Evolutionary conservation across 2,113 vertebrate species (phyloP).

Genomic region (Neodontobutis hainanensis): DNA sequence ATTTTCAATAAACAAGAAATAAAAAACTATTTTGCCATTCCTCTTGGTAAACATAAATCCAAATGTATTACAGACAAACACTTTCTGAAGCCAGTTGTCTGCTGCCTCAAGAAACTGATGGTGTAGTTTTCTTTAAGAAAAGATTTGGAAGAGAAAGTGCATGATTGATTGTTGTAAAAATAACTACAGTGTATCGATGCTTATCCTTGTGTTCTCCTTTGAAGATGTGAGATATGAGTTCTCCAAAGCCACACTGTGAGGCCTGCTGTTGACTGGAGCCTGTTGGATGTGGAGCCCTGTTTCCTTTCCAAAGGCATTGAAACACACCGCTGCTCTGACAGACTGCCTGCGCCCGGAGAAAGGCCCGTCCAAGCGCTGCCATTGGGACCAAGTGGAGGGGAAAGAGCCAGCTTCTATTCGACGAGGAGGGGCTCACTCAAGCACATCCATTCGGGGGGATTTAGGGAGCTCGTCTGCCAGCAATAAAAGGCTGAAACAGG

Average conservation of each 20-base stretch:
- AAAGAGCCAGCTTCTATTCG: constrained; percentile 54
- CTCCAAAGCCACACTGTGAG: background rate
- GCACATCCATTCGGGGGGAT: constrained; percentile 91
- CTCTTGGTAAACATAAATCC: too few relatives aligned
- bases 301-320: constrained; percentile 36
- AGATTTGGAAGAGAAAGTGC: constrained; percentile 1
- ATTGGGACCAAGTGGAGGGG: constrained; percentile 53
- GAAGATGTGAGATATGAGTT: background rate
- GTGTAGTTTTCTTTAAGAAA: background rate
- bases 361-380: constrained; percentile 42
- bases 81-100: background rate
- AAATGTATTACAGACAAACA: too few relatives aligned
- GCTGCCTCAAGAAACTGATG: background rate
- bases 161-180: constrained; percentile 4
- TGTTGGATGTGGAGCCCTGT: too few relatives aligned
- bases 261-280: constrained; percentile 18
- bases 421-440: constrained; percentile 81
- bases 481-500: constrained; percentile 98
- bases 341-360: constrained; percentile 63
- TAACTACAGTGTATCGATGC: constrained; percentile 11
- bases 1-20: too few relatives aligned
- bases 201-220: background rate
- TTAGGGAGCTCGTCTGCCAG: constrained; percentile 90
- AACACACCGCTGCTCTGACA: constrained; percentile 55
- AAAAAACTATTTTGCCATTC: too few relatives aligned